phyloP scores from a whole-genome alignment of 2,888 invertebrate species.

The Caenorhabditis imperialis region DNA sequence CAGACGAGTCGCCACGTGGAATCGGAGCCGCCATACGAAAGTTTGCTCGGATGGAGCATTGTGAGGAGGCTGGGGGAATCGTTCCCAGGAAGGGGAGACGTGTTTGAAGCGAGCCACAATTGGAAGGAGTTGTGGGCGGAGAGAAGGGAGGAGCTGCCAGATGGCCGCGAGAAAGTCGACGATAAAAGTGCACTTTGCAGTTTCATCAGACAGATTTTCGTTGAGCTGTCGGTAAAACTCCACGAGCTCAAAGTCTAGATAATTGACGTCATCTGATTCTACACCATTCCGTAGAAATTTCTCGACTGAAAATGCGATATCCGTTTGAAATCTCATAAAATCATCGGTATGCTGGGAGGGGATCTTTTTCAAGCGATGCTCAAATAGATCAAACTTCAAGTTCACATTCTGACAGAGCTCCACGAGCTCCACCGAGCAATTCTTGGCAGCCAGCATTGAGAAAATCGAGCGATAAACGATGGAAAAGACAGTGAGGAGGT shows the following conservation, averaged over 20 bases:
- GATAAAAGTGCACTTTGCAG: slow-evolving; percentile 11
- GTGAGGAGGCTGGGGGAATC: slow-evolving; percentile 40
- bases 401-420: slow-evolving; percentile 13
- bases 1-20: slow-evolving; percentile 7
- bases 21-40: slow-evolving; percentile 2
- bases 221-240: slow-evolving; percentile 42
- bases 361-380: slow-evolving; percentile 11
- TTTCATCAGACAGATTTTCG: slow-evolving; percentile 35
- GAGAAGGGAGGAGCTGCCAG: slow-evolving; percentile 20
- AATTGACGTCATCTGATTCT: slow-evolving; percentile 3
- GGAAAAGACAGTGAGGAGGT: slow-evolving; percentile 5
- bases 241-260: slow-evolving; percentile 12
- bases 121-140: slow-evolving; percentile 15
- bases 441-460: background rate
- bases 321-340: slow-evolving; percentile 14
- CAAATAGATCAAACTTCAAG: slow-evolving; percentile 13
- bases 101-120: slow-evolving; percentile 38
- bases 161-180: slow-evolving; percentile 22
- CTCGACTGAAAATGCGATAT: slow-evolving; percentile 29
- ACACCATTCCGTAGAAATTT: slow-evolving; percentile 28
- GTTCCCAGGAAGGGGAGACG: slow-evolving; percentile 27
- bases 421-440: slow-evolving; percentile 18
- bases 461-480: slow-evolving; percentile 33
- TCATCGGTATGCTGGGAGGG: background rate
- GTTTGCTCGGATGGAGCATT: background rate